Evolutionary conservation across 2,888 invertebrate genomes (phyloP).

Genomic region (Limnephilus lunatus): DNA sequence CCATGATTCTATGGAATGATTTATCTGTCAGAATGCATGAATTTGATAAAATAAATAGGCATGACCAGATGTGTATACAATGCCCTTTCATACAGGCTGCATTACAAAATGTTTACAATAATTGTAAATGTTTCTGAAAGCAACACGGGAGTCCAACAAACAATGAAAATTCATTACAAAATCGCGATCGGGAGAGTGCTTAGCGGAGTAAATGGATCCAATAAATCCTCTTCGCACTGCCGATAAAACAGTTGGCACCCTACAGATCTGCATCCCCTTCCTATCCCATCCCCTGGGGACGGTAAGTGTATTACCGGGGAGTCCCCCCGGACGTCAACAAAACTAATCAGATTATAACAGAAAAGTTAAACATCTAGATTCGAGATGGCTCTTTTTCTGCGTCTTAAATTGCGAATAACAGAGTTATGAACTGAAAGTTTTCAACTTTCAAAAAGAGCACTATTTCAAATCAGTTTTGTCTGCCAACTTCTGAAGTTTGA

Average conservation of each 20-base stretch:
- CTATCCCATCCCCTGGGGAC: constrained; percentile 28
- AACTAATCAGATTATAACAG: constrained; percentile 62
- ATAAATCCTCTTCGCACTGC: constrained; percentile 51
- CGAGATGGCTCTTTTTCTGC: not conserved
- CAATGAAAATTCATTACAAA: constrained; percentile 54
- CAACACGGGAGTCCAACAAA: not conserved
- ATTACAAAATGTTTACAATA: not conserved
- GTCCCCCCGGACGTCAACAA: constrained; percentile 58
- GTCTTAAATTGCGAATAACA: not conserved
- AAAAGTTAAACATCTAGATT: constrained; percentile 30
- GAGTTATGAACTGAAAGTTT: not conserved
- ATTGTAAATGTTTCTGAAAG: not conserved
- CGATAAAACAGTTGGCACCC: constrained; percentile 54
- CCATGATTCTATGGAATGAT: not conserved
- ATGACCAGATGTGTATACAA: not conserved
- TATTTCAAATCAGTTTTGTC: not conserved
- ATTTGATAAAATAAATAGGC: not conserved
- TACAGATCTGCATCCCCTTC: no score
- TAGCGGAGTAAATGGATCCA: constrained; percentile 52
- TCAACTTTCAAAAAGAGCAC: not conserved
- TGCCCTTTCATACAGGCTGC: not conserved
- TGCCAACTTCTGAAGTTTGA: not conserved
- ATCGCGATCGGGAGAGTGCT: constrained; percentile 44
- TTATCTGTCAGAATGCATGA: not conserved
- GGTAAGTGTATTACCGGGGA: constrained; percentile 57